Percentiles rank a stretch among this genome's conserved stretches.
phyloP scores from a whole-genome alignment of 1,140 invertebrate genomes.

The Euwallacea similis region DNA sequence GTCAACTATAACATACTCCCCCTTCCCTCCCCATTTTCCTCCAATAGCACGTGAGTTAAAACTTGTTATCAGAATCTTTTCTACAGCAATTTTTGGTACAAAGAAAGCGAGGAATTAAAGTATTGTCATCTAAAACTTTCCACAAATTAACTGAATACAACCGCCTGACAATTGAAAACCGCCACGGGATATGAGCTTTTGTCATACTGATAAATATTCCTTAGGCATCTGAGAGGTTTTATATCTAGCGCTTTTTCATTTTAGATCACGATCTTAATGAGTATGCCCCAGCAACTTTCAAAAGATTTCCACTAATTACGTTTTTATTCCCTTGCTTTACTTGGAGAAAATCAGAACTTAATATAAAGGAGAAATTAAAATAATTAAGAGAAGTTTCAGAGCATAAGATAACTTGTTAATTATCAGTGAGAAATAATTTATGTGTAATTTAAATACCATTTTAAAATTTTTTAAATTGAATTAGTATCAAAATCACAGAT shows the following conservation, averaged over 20 bases:
- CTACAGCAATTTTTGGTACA: no score
- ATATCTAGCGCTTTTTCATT: constrained; percentile 13
- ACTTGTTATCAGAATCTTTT: no score
- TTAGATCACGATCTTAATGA: constrained; percentile 24
- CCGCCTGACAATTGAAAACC: constrained; percentile 12
- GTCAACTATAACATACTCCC: no score
- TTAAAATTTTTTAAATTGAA: no score
- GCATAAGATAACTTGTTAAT: no score
- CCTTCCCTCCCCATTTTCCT: no score
- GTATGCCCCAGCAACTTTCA: constrained; percentile 6
- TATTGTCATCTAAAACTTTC: constrained; percentile 1
- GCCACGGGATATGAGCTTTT: constrained; percentile 18
- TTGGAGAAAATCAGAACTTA: neutral
- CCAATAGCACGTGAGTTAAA: no score
- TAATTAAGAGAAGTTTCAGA: neutral
- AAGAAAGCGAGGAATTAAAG: no score
- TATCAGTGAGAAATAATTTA: no score
- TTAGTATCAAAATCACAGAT: no score
- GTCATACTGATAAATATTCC: constrained; percentile 20
- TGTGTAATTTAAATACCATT: no score
- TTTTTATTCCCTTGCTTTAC: constrained; percentile 10
- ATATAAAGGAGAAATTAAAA: neutral
- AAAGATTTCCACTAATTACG: constrained; percentile 24
- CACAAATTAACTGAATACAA: constrained; percentile 19
- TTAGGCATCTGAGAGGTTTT: constrained; percentile 14